phyloP scores from a whole-genome alignment of 2,888 invertebrate genomes.

The Catocala nupta region DNA sequence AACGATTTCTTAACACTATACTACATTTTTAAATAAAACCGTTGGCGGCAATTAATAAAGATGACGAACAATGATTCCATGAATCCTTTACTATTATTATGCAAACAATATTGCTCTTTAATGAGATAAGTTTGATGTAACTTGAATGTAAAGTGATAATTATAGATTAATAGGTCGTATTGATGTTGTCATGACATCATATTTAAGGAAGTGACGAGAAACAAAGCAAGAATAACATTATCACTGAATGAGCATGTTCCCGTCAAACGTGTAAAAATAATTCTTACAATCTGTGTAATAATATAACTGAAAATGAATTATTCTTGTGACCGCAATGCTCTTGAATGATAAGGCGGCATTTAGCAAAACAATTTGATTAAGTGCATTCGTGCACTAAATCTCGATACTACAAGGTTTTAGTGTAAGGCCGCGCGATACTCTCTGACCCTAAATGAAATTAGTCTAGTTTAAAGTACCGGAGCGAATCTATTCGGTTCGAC shows the following conservation, averaged over 20 bases:
- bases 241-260: not conserved
- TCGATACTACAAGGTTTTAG: slow-evolving; percentile 59
- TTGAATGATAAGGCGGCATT: slow-evolving; percentile 46
- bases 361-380: slow-evolving; percentile 47
- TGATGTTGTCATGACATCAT: not conserved
- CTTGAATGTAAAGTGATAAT: slow-evolving; percentile 16
- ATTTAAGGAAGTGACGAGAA: slow-evolving; percentile 2
- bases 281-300: not conserved
- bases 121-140: slow-evolving; percentile 30
- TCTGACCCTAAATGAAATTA: slow-evolving; percentile 66
- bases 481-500: slow-evolving; percentile 61
- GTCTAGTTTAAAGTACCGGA: slow-evolving; percentile 62
- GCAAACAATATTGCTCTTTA: not conserved
- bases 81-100: slow-evolving; percentile 1
- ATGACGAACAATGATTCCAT: slow-evolving; percentile 3
- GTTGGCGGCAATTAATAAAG: not conserved
- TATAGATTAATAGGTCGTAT: slow-evolving; percentile 16
- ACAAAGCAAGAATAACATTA: slow-evolving; percentile 1
- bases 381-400: slow-evolving; percentile 58
- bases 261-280: no score
- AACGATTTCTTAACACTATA: no score
- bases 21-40: no score
- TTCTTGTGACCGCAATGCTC: slow-evolving; percentile 45
- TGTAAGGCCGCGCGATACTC: slow-evolving; percentile 63
- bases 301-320: slow-evolving; percentile 11